A percentile compares a stretch with the other conserved stretches of the same genome.
Evolutionary conservation across 1,140 invertebrate genomes (phyloP).

Genomic region (Drosophila watanabei): DNA sequence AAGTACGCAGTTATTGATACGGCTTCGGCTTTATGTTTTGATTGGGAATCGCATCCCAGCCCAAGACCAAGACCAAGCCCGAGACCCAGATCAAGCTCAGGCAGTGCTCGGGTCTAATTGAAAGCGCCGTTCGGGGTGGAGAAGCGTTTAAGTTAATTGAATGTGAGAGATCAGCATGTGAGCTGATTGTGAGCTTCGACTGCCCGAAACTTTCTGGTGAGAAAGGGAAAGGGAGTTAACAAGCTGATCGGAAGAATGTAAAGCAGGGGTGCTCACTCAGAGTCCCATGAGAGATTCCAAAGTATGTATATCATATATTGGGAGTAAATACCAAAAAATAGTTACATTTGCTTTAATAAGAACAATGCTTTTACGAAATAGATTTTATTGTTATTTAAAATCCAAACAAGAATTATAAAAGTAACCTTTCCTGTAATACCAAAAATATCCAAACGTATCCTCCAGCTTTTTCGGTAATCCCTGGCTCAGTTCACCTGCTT

Average conservation of each 20-base stretch:
- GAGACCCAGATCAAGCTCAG: constrained; percentile 11
- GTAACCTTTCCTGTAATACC: not conserved
- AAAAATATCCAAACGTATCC: too few relatives aligned
- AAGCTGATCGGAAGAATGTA: not conserved
- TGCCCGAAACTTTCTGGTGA: not conserved
- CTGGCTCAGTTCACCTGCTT: constrained; percentile 45
- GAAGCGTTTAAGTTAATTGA: constrained; percentile 75
- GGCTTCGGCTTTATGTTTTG: constrained; percentile 47
- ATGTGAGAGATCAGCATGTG: constrained; percentile 37
- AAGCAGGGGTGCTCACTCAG: not conserved
- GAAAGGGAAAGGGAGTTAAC: constrained; percentile 12
- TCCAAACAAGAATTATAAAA: not conserved
- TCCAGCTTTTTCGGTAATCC: not conserved
- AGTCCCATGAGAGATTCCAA: not conserved
- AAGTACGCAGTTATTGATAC: constrained; percentile 81
- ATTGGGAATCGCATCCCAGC: constrained; percentile 34
- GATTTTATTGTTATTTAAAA: not conserved
- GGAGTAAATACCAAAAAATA: too few relatives aligned
- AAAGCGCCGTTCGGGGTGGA: constrained; percentile 58
- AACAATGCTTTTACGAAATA: not conserved
- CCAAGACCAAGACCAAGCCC: not conserved
- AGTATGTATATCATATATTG: not conserved
- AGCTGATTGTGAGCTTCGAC: constrained; percentile 18
- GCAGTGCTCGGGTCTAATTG: constrained; percentile 58
- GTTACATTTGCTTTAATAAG: not conserved